A percentile compares a stretch with the other conserved stretches of the same genome.
phyloP scores from a whole-genome alignment of 2,797 vertebrate genomes.

The Sitta carolinensis region DNA sequence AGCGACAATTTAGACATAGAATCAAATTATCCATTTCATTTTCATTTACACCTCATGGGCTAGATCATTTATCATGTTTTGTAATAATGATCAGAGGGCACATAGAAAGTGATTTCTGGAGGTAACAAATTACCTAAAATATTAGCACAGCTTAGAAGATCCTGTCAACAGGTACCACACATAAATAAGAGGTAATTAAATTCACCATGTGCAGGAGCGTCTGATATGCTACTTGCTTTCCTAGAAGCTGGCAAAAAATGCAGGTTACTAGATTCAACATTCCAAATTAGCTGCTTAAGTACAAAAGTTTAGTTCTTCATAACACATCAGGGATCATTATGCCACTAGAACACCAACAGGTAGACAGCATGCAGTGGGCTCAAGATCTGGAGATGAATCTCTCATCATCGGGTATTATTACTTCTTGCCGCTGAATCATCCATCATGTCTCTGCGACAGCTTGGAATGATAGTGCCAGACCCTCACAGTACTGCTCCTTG shows the following conservation, averaged over 20 bases:
- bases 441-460: constrained; percentile 76
- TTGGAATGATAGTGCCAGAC: constrained; percentile 76
- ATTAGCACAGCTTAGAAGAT: constrained; percentile 79
- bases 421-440: constrained; percentile 74
- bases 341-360: constrained; percentile 60
- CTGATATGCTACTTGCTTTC: constrained; percentile 71
- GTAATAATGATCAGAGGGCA: constrained; percentile 80
- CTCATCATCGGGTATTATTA: constrained; percentile 77
- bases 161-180: constrained; percentile 75
- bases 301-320: constrained; percentile 55
- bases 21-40: constrained; percentile 83
- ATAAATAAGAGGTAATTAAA: constrained; percentile 82
- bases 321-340: constrained; percentile 68
- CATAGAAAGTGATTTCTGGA: constrained; percentile 77
- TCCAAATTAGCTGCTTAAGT: constrained; percentile 59
- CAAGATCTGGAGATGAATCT: constrained; percentile 66
- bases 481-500: constrained; percentile 79
- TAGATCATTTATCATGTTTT: constrained; percentile 81
- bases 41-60: constrained; percentile 76
- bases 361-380: constrained; percentile 42
- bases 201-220: constrained; percentile 70
- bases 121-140: constrained; percentile 79
- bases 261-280: constrained; percentile 65
- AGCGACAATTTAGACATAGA: constrained; percentile 77
- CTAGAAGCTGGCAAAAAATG: constrained; percentile 69